Evolutionary conservation across 2,113 vertebrate genomes (phyloP), one percentile per base, ranked within the genome.

Genomic region (Anolis sagrei): DNA sequence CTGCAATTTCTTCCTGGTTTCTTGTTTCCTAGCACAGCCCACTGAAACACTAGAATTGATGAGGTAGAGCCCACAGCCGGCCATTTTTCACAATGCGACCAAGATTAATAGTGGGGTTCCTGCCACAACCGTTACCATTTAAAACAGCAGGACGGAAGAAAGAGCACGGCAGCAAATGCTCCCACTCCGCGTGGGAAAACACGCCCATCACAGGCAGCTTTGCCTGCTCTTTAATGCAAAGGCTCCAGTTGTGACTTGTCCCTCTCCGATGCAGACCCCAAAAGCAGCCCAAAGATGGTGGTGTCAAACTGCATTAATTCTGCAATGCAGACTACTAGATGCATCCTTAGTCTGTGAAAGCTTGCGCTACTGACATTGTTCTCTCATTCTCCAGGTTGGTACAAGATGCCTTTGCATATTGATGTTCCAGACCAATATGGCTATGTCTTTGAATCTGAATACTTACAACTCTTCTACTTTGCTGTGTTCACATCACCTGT

Each of bases 151-250:
- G 81, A 14, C 27, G 21, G 49, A 5, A 18, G 23, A 72, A 51
- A n/a, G 48, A 48, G 1, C 68, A n/a, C 19, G 4, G 25, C 9
- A 82, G 5, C 8, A 10, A 70, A 48, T 8, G 13, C 10, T 6
- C 48, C 32, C 34, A 18, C 29, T 32, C 64, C 1, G 66, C 66
- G 21, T 51, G 77, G 11, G 34, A 64, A 79, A 36, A 34, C 51
- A 36, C 1, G 7, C 1, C 2, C 19, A 51, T 29, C 6, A 1
- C 25, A 1, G 4, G 1, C 27, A 7, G 23, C n/a, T 1, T 49
- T 44, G 3, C 1, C 3, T 23, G 4, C 39, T 13, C 49, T 32
- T 5, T 7, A 51, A 19, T 27, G 25, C 2, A 18, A 11, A 29
- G 19, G 0, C 32, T 36, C 7, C 62, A 58, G 1, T 27, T 3